phyloP scores from a whole-genome alignment of 2,888 invertebrate genomes.

The Nephrotoma appendiculata region DNA sequence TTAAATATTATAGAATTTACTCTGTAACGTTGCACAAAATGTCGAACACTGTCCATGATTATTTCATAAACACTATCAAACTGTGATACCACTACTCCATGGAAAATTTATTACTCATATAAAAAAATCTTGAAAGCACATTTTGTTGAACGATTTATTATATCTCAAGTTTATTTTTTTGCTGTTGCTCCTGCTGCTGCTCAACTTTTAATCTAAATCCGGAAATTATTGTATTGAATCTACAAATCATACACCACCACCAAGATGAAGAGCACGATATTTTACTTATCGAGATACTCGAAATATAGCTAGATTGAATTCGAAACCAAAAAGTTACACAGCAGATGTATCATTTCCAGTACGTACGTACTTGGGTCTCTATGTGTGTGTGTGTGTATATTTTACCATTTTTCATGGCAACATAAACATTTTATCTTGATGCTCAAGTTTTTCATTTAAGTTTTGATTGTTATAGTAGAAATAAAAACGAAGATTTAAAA shows the following conservation, averaged over 20 bases:
- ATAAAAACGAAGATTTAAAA: neutral
- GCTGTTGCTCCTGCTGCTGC: neutral
- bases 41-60: no score
- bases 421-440: neutral
- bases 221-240: neutral
- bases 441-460: neutral
- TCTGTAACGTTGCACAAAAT: no score
- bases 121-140: no score
- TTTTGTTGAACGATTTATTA: no score
- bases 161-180: no score
- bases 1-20: no score
- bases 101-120: no score
- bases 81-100: no score
- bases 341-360: neutral
- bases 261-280: neutral
- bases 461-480: neutral
- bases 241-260: neutral
- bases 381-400: neutral
- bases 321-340: neutral
- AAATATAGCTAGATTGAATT: neutral
- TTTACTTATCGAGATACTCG: neutral
- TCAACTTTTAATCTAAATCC: neutral
- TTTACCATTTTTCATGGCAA: neutral
- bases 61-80: no score
- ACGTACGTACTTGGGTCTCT: no score